Conservation (phyloP, 2,113 vertebrate genomes). For the Xyrauchen texanus region DNA sequence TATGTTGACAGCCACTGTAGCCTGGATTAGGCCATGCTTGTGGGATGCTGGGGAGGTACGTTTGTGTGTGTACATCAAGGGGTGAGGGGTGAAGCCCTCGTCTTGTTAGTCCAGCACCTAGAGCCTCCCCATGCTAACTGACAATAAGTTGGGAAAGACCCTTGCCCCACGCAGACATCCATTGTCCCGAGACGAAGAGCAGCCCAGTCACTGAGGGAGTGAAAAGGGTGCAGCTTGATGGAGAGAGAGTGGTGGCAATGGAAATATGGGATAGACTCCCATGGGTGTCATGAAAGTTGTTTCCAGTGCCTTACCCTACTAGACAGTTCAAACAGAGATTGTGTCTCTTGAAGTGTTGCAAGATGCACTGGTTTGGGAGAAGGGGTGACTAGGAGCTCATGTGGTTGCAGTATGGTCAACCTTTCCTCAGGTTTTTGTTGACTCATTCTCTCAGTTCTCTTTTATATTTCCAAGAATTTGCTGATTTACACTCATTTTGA, state of each 20-base stretch:
- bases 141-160: constrained; percentile 21
- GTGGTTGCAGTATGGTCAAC: constrained; percentile 56
- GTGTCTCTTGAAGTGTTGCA: constrained; percentile 18
- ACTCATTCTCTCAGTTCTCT: constrained; percentile 58
- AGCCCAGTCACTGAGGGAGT: constrained; percentile 4
- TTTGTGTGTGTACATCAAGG: constrained; percentile 21
- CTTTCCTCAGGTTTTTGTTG: constrained; percentile 58
- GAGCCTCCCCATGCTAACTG: background rate
- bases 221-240: constrained; percentile 1
- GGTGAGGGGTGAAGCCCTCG: background rate
- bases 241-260: background rate
- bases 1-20: constrained; percentile 65
- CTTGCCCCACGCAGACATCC: constrained; percentile 4
- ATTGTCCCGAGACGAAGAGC: constrained; percentile 21
- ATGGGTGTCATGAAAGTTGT: background rate
- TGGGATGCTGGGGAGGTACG: constrained; percentile 36
- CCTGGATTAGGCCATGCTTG: constrained; percentile 63
- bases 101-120: constrained; percentile 24
- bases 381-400: constrained; percentile 49
- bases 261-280: background rate
- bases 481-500: constrained; percentile 35
- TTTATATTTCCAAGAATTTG: constrained; percentile 54
- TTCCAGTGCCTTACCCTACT: background rate
- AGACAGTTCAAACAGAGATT: constrained; percentile 17
- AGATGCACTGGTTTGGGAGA: constrained; percentile 27